These are phyloP conservation scores for Notiomystis cincta DNA, from an alignment of 2,113 vertebrate genomes.

Conservation along the genomic window DNA sequence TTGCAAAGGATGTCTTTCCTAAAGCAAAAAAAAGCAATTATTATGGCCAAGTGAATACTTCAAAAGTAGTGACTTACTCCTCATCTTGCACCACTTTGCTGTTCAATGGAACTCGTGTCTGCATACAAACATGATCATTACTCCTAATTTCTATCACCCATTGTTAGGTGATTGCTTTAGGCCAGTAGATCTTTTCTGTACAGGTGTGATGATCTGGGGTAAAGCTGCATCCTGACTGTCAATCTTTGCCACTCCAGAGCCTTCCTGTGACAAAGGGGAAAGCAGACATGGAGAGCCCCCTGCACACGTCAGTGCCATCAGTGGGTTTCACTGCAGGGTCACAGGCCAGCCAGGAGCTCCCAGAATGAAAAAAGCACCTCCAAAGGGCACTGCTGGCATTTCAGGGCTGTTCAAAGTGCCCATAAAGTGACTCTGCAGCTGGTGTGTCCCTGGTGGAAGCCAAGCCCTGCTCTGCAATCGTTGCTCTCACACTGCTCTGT, in stretches of 20 bases:
- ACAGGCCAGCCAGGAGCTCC: neutral
- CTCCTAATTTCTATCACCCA: neutral
- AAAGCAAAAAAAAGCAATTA: neutral
- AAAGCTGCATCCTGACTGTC: neutral
- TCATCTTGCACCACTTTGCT: neutral
- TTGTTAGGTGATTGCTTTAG: neutral
- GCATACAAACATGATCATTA: neutral
- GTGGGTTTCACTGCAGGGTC: neutral
- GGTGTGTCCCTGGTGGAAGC: neutral
- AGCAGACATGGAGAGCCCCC: neutral
- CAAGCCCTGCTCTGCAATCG: neutral
- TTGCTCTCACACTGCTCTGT: fast-evolving
- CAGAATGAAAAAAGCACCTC: neutral
- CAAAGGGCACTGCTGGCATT: neutral
- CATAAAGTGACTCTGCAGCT: neutral
- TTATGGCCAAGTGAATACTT: neutral
- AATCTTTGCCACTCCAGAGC: neutral
- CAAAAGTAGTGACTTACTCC: neutral
- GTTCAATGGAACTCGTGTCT: neutral
- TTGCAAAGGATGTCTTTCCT: neutral
- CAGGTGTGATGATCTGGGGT: neutral
- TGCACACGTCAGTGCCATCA: too few relatives aligned
- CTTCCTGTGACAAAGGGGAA: neutral
- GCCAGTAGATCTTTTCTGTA: neutral
- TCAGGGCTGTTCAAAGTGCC: neutral